Base-by-base conservation (phyloP, 2,113 vertebrate species). In the Syngnathoides biaculeatus region DNA sequence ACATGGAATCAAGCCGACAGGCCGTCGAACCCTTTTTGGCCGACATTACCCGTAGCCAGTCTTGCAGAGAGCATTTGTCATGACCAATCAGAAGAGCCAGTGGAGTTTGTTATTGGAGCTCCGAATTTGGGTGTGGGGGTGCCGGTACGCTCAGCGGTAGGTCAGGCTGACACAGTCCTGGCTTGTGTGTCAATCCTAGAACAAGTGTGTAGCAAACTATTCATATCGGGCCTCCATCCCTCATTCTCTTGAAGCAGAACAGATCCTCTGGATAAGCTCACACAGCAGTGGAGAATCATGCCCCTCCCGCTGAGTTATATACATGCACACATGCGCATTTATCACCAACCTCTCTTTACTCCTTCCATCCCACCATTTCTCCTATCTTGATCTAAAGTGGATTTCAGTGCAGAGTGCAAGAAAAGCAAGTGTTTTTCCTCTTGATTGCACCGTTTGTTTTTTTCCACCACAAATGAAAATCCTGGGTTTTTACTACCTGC, bases 231-330 rank as follows among this genome's bases (percentile, higher is more conserved):
- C 68, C 69, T 65, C 83, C 74, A 68, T 85, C 39, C 40, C 67
- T 74, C 77, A 65, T 74, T 88, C 79, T 79, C 75, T 82, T 88
- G 82, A 89, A 86, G 81, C 80, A 84, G 82, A 89, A 82, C 83
- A 85, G 87, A 88, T 83, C 79, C 56, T 87, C 92, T 92, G 90
- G 85, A 89, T 86, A 90, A 86, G 77, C 84, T 93, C 90, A 90
- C 64, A 58, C 60, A 42, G 83, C 80, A 81, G 86, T 84, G 84
- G 82, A 85, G 74, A 72, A 68, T 67, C 65, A 75, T 75, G 74
- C 40, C 66, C 68, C 71, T 9, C 53, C 58, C 50, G 75, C 45
- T 65, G 52, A 59, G 52, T 35, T 35, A 74, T 48, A 77, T 64
- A 66, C 40, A 83, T 64, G 64, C 57, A 66, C 58, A 62, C 10